Evolutionary conservation across 1,140 invertebrate genomes (phyloP).

Genomic region (Atta colombica): DNA sequence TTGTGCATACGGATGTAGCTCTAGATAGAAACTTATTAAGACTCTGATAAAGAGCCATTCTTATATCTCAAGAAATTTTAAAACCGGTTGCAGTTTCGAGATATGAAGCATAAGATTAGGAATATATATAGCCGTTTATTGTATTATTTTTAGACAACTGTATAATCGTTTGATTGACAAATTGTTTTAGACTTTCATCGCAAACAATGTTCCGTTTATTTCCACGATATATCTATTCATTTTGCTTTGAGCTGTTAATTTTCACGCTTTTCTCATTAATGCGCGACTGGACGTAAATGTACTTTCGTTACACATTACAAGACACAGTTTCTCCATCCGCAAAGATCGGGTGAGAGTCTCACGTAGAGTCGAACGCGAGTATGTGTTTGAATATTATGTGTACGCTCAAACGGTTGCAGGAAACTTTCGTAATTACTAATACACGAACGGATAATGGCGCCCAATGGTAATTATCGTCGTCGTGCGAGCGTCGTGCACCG

Average conservation of each 20-base stretch:
- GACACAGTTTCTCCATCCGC: constrained; percentile 52
- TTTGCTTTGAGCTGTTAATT: constrained; percentile 6
- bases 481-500: constrained; percentile 51
- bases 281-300: constrained; percentile 21
- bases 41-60: not conserved
- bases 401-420: constrained; percentile 34
- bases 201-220: not conserved
- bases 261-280: constrained; percentile 10
- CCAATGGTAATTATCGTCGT: constrained; percentile 56
- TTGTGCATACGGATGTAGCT: not conserved
- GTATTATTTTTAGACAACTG: not conserved
- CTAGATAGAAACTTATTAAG: not conserved
- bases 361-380: not conserved
- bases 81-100: not conserved
- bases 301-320: constrained; percentile 54
- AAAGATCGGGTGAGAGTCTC: constrained; percentile 56
- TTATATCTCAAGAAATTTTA: not conserved
- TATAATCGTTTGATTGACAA: not conserved
- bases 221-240: not conserved
- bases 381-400: constrained; percentile 33
- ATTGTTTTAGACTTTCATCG: not conserved
- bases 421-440: constrained; percentile 62
- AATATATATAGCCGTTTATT: not conserved
- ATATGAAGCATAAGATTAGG: not conserved
- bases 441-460: constrained; percentile 41